Percentiles rank a stretch among this genome's conserved stretches.
Evolutionary conservation across 2,888 invertebrate species (phyloP).

Genomic region (Dermolepida albohirtum): DNA sequence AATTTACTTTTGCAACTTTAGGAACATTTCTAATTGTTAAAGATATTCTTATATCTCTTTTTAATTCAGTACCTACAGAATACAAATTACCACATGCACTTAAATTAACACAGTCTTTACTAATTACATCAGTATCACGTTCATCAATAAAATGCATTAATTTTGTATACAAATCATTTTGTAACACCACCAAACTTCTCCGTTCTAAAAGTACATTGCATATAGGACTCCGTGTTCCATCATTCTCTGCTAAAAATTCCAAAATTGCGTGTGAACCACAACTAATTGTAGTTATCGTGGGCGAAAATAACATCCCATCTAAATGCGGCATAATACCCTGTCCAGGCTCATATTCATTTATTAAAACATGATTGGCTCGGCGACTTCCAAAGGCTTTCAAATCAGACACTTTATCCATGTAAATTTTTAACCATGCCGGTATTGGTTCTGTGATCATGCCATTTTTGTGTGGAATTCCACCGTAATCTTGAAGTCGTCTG

Average conservation of each 20-base stretch:
- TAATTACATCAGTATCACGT: conserved; percentile 72
- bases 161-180: conserved; percentile 83
- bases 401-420: conserved; percentile 76
- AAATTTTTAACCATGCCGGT: conserved; percentile 84
- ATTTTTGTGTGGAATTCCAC: conserved; percentile 85
- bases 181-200: conserved; percentile 87
- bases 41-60: conserved; percentile 82
- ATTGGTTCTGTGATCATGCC: conserved; percentile 94
- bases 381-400: conserved; percentile 78
- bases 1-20: conserved; percentile 82
- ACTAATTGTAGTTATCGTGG: conserved; percentile 91
- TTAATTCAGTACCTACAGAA: conserved; percentile 69
- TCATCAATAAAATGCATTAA: conserved; percentile 91
- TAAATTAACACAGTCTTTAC: conserved; percentile 74
- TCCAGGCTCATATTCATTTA: conserved; percentile 93
- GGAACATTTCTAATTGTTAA: conserved; percentile 95
- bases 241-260: conserved; percentile 77
- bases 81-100: conserved; percentile 71
- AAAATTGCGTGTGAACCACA: conserved; percentile 92
- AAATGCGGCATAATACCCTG: conserved; percentile 98
- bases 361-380: conserved; percentile 90
- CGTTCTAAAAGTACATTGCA: conserved; percentile 87
- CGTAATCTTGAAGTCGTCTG: conserved; percentile 97
- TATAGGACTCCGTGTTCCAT: conserved; percentile 64
- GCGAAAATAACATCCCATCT: conserved; percentile 94